These are phyloP conservation scores for Drosophila ustulata DNA, from an alignment of 2,888 invertebrate species.

Conservation along the genomic window DNA sequence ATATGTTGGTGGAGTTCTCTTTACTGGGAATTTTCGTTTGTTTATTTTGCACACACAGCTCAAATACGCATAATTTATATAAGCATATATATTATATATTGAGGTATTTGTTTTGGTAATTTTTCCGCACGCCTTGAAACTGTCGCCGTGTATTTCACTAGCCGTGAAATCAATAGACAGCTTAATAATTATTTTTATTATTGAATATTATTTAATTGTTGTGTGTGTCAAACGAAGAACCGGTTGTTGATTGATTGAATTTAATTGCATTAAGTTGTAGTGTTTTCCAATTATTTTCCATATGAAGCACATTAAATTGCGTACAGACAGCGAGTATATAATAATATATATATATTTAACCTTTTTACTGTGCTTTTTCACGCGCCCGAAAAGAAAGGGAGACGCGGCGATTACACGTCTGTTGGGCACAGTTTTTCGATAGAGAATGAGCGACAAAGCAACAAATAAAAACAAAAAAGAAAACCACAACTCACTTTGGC, in stretches of 20 bases:
- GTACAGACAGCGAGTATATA: neutral
- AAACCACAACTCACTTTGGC: conserved; percentile 24
- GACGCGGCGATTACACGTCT: conserved; percentile 38
- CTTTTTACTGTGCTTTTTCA: conserved; percentile 13
- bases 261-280: conserved; percentile 25
- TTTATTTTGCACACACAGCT: conserved; percentile 13
- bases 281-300: conserved; percentile 19
- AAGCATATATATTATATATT: conserved; percentile 4
- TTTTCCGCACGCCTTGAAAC: conserved; percentile 9
- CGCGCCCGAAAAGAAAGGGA: conserved; percentile 23
- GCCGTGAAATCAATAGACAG: conserved; percentile 26
- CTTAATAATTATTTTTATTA: conserved; percentile 2
- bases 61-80: conserved; percentile 18
- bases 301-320: conserved; percentile 26
- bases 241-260: conserved; percentile 31
- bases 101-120: conserved; percentile 21
- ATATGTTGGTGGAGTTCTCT: conserved; percentile 11
- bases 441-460: conserved; percentile 41
- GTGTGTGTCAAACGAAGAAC: conserved; percentile 18
- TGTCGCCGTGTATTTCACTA: conserved; percentile 32
- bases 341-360: conserved; percentile 22
- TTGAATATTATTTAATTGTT: conserved; percentile 4
- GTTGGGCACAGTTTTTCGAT: conserved; percentile 44
- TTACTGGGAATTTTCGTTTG: conserved; percentile 31
- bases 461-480: conserved; percentile 52